Percentiles rank a stretch among this genome's conserved stretches.
These are phyloP conservation scores for Lepidurus arcticus DNA, from an alignment of 1,140 invertebrate genomes.

Conservation along the genomic window DNA sequence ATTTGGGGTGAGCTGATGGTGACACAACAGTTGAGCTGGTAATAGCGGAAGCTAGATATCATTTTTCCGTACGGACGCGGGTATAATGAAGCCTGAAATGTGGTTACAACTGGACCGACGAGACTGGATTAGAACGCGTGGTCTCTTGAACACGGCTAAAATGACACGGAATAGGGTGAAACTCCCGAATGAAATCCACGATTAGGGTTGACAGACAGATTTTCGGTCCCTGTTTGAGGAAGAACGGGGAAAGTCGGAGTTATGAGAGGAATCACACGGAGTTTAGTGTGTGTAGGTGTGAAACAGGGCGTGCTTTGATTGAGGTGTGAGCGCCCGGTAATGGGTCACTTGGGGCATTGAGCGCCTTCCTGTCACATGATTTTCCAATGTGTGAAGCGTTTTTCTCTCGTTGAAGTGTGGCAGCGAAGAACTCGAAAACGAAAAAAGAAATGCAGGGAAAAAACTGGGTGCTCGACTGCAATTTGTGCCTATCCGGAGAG, in stretches of 20 bases:
- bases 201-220: neutral
- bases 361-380: neutral
- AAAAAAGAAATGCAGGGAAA: neutral
- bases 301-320: neutral
- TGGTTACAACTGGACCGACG: no score
- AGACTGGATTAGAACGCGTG: no score
- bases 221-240: neutral
- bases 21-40: no score
- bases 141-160: no score
- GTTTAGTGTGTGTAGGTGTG: neutral
- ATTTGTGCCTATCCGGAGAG: neutral
- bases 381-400: neutral
- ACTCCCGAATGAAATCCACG: neutral
- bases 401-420: neutral
- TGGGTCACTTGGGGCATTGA: neutral
- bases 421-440: no score
- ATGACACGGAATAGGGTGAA: no score
- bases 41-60: no score
- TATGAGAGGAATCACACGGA: neutral
- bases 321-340: neutral
- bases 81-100: no score
- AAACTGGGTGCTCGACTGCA: neutral
- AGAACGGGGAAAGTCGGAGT: neutral
- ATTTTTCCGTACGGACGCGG: no score
- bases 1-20: no score